Evolutionary conservation across 2,797 vertebrate species (phyloP), one percentile per base, ranked within the genome.

Genomic region (Melanotaenia pygmaea): DNA sequence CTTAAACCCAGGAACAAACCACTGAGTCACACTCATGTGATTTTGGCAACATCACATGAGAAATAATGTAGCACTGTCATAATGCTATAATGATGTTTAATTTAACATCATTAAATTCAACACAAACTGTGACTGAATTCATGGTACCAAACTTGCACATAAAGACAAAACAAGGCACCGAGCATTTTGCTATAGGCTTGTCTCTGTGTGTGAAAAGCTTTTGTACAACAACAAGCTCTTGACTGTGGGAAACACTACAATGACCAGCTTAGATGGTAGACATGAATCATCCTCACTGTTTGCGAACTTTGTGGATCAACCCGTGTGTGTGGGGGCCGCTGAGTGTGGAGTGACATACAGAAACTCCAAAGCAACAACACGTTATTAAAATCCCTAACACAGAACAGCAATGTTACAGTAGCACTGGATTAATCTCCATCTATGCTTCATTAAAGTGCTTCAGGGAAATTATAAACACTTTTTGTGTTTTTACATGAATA

Each of bases 271-370:
- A 89, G 78, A 85, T 28, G 59, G 70, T 85, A 92, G 91, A 91
- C 90, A 68, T 92, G 89, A 92, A 86, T 92, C 91, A 92, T 79
- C 70, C 77, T 74, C 76, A 76, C 72, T 86, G 88, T 89, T 81
- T 78, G 81, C 30, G 65, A 74, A 67, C 79, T 84, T 62, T 79
- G 74, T 72, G 70, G 88, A 72, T 85, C 72, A 74, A 74, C 68
- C 67, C 70, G 65, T 67, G 56, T 43, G 64, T 67, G 60, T 50
- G 69, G 24, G 30, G 62, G 71, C 63, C 77, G 61, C 54, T 11
- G 61, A 61, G 47, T 43, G 53, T 30, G 28, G 37, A 54, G 50
- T 18, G 18, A 38, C 47, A 22, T 12, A 47, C 74, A 79, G 70
- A 73, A 53, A 67, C 72, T 40, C 77, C 69, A 81, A 59, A 77